phyloP scores from a whole-genome alignment of 2,797 vertebrate species.

The Pampus argenteus region DNA sequence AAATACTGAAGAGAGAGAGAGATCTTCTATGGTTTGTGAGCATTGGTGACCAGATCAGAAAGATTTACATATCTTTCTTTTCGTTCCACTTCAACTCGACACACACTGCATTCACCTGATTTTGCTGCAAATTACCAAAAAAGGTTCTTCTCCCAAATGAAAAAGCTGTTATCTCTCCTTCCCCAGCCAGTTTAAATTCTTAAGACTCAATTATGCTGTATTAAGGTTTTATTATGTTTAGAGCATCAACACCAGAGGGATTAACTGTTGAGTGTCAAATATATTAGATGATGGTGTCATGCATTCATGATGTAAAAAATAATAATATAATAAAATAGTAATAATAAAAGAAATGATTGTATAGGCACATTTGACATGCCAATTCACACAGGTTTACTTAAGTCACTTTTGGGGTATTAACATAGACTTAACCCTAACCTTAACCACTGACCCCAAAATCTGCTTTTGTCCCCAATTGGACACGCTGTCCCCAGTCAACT shows the following conservation, averaged over 20 bases:
- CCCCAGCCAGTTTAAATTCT: background rate
- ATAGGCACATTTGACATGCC: background rate
- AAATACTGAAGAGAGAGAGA: background rate
- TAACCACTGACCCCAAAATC: too few species aligned
- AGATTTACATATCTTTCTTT: background rate
- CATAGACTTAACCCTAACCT: too few species aligned
- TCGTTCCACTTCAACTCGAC: background rate
- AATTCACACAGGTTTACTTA: too few species aligned
- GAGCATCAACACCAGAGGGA: background rate
- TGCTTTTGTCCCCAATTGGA: too few species aligned
- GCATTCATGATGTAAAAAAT: background rate
- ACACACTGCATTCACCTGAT: background rate
- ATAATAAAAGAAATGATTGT: background rate
- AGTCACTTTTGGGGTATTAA: too few species aligned
- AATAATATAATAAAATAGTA: too few species aligned
- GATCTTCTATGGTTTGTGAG: slow-evolving; percentile 52
- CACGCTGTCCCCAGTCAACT: too few species aligned
- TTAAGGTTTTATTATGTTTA: background rate
- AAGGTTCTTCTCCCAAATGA: background rate
- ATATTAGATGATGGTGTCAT: background rate
- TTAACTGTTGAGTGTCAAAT: background rate
- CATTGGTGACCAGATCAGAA: slow-evolving; percentile 42
- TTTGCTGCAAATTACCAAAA: background rate
- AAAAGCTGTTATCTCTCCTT: background rate
- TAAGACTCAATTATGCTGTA: background rate